Conservation (phyloP, 2,888 invertebrate genomes). For the Ennomos erosarius region DNA sequence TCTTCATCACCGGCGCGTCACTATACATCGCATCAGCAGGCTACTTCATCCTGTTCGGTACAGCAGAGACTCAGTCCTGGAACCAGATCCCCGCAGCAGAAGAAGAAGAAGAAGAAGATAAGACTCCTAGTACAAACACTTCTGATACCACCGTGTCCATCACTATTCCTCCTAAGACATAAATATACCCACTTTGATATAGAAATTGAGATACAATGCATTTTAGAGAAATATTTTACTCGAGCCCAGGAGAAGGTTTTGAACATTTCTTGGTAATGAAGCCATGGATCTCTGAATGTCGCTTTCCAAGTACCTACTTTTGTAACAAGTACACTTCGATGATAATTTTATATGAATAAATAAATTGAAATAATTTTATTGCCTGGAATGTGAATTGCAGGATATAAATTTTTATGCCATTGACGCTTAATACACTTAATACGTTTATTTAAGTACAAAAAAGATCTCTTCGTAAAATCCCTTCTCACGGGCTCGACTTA, state of each 20-base stretch:
- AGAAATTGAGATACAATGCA: slow-evolving; percentile 26
- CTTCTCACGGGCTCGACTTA: slow-evolving; percentile 37
- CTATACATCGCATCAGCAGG: slow-evolving; percentile 89
- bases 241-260: slow-evolving; percentile 34
- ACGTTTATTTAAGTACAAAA: no score
- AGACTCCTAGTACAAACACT: slow-evolving; percentile 57
- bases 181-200: slow-evolving; percentile 31
- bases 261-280: slow-evolving; percentile 2
- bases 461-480: neutral
- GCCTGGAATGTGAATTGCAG: no score
- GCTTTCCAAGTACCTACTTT: no score
- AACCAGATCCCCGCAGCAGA: slow-evolving; percentile 78
- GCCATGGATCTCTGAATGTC: neutral
- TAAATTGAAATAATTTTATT: no score
- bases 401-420: no score
- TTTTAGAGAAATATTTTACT: slow-evolving; percentile 22
- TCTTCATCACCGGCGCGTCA: slow-evolving; percentile 89
- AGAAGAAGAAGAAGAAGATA: slow-evolving; percentile 64
- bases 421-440: no score
- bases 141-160: slow-evolving; percentile 60
- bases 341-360: no score
- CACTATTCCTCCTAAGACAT: slow-evolving; percentile 71
- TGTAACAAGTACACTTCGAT: no score
- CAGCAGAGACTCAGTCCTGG: slow-evolving; percentile 90
- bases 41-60: slow-evolving; percentile 89